Base-by-base conservation (phyloP, 2,888 invertebrate genomes). In the Phengaris alcon region DNA sequence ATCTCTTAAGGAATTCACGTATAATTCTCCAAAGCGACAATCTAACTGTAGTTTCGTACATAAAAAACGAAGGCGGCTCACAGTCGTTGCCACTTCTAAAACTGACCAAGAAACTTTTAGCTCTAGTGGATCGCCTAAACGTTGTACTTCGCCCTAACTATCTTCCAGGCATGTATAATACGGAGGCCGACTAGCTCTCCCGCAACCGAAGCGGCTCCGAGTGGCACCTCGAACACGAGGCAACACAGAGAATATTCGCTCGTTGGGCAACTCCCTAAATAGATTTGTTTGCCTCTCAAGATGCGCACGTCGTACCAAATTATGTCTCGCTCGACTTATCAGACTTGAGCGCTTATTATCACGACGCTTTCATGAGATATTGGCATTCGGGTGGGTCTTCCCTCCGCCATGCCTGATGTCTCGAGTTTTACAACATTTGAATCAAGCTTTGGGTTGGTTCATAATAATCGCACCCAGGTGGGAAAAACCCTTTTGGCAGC, bases 241-340 rank as follows among this genome's bases (percentile, higher is more conserved):
- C 75, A 35, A 79, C 79, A 3, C 7, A 13, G 8, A 64, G 5
- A 55, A 74, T 82, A 8, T 81, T 81, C 76, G 9, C 15, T 9
- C 64, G 0, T 9, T 81, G 80, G 80, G 80, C 79, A 12, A 59
- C 13, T 0, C 81, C 81, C 8, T 70, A 75, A 9, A 74, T 82
- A 77, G 80, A 81, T 68, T 75, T 81, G 2, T 80, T 81, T 51
- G 81, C 80, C 0, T 78, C 81, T 8, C 46, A 73, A 9, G 74
- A 35, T 0, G 79, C 81, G 13, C 75, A 78, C 69, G 80, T 82
- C 5, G 78, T 82, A 0, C 68, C 77, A 9, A 75, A 13, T 0
- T 81, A 82, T 77, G 80, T 76, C 15, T 72, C 80, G 1, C 72
- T 76, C 68, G 79, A 80, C 75, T 73, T 77, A 9, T 15, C 54